These are phyloP conservation scores for Drosophila cracens DNA, from an alignment of 2,888 invertebrate genomes.

Conservation along the genomic window DNA sequence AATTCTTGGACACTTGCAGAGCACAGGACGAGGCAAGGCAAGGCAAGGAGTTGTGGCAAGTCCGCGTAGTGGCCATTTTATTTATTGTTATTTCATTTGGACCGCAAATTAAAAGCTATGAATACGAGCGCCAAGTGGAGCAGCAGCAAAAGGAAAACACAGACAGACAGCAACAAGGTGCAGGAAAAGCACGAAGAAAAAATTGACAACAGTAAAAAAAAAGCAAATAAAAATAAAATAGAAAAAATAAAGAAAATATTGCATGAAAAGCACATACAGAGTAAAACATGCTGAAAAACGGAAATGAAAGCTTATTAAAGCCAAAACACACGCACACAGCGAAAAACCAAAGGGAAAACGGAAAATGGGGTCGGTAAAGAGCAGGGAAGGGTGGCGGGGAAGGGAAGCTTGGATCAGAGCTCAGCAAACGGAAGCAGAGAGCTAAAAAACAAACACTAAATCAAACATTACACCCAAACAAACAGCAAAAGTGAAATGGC, in stretches of 20 bases:
- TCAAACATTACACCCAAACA: constrained; percentile 73
- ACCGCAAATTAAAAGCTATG: constrained; percentile 80
- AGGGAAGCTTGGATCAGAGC: constrained; percentile 40
- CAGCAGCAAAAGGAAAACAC: constrained; percentile 30
- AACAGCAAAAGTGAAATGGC: constrained; percentile 62
- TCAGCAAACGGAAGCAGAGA: constrained; percentile 55
- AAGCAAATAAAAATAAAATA: constrained; percentile 20
- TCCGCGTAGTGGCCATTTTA: constrained; percentile 68
- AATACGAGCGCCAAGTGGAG: constrained; percentile 71
- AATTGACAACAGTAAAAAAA: constrained; percentile 46
- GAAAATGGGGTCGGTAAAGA: constrained; percentile 14
- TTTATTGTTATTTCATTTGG: constrained; percentile 79
- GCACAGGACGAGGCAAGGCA: background rate
- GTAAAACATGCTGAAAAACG: constrained; percentile 70
- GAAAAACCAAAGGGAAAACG: constrained; percentile 5
- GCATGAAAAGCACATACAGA: constrained; percentile 26
- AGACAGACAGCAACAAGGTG: constrained; percentile 46
- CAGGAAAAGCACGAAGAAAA: constrained; percentile 39
- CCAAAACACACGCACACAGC: constrained; percentile 52
- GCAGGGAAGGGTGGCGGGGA: background rate
- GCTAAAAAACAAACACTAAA: constrained; percentile 76
- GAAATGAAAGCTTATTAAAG: constrained; percentile 79
- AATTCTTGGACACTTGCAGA: constrained; percentile 53
- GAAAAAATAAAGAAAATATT: constrained; percentile 5
- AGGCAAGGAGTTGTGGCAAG: constrained; percentile 5